Percentiles rank a stretch among this genome's conserved stretches.
Evolutionary conservation across 2,797 vertebrate genomes (phyloP).

Genomic region (Lutjanus argentimaculatus): DNA sequence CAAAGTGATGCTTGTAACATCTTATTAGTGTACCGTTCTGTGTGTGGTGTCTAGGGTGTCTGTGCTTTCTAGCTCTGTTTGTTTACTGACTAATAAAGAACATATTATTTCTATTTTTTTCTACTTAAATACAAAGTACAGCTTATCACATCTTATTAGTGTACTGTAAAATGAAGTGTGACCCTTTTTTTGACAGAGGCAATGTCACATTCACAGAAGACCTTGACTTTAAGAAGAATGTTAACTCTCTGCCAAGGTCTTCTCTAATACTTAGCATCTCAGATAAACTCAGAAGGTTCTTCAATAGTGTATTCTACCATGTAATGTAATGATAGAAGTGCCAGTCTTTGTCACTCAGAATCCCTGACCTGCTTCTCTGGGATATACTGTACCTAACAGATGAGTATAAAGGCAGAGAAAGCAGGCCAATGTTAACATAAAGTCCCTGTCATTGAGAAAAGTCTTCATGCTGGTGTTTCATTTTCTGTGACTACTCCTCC

Average conservation of each 20-base stretch:
- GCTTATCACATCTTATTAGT: too few relatives aligned
- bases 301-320: not conserved
- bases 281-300: slow-evolving; percentile 6
- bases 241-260: not conserved
- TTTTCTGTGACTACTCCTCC: slow-evolving; percentile 35
- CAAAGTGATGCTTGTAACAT: too few relatives aligned
- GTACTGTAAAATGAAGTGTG: too few relatives aligned
- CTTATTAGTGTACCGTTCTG: too few relatives aligned
- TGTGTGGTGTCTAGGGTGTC: too few relatives aligned
- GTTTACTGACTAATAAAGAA: too few relatives aligned
- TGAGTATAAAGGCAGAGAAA: not conserved
- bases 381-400: not conserved
- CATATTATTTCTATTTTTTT: too few relatives aligned
- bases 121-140: too few relatives aligned
- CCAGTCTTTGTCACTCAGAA: slow-evolving; percentile 6
- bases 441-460: slow-evolving; percentile 21
- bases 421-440: slow-evolving; percentile 19
- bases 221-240: not conserved
- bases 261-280: not conserved
- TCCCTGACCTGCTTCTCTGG: slow-evolving; percentile 26
- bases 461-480: slow-evolving; percentile 25
- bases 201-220: not conserved
- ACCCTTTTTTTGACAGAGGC: not conserved
- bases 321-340: not conserved
- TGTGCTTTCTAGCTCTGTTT: too few relatives aligned